Evolutionary conservation across 2,797 vertebrate species (phyloP).

Genomic region (Neosilurus hyrtlii): DNA sequence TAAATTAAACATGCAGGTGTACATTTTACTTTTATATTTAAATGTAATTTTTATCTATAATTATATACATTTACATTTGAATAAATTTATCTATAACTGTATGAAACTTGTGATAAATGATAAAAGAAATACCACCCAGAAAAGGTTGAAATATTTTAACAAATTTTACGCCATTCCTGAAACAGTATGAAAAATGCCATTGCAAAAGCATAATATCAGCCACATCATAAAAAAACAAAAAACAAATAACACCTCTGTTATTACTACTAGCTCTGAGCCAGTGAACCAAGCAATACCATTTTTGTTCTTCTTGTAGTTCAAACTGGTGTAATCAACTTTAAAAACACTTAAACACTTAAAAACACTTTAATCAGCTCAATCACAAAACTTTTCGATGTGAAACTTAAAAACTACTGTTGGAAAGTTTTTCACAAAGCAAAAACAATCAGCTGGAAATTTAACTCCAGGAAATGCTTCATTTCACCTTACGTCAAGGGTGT

Average conservation of each 20-base stretch:
- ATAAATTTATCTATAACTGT: no score
- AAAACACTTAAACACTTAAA: no score
- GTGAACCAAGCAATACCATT: not conserved
- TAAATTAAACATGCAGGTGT: no score
- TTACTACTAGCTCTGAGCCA: not conserved
- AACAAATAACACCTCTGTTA: not conserved
- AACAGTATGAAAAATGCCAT: not conserved
- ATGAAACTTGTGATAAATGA: no score
- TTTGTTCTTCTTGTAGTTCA: not conserved
- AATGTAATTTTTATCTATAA: no score
- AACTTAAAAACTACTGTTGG: not conserved
- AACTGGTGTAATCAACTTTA: not conserved
- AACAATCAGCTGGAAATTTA: not conserved
- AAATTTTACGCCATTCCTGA: not conserved
- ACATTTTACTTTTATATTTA: no score
- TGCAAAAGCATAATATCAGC: not conserved
- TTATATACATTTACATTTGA: no score
- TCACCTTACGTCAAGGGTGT: not conserved
- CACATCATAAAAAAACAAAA: not conserved
- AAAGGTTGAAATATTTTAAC: no score
- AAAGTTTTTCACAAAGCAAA: not conserved
- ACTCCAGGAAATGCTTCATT: not conserved
- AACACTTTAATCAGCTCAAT: not conserved
- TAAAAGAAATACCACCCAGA: no score
- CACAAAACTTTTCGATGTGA: not conserved